phyloP scores from a whole-genome alignment of 2,888 invertebrate genomes.

The Mermis nigrescens region DNA sequence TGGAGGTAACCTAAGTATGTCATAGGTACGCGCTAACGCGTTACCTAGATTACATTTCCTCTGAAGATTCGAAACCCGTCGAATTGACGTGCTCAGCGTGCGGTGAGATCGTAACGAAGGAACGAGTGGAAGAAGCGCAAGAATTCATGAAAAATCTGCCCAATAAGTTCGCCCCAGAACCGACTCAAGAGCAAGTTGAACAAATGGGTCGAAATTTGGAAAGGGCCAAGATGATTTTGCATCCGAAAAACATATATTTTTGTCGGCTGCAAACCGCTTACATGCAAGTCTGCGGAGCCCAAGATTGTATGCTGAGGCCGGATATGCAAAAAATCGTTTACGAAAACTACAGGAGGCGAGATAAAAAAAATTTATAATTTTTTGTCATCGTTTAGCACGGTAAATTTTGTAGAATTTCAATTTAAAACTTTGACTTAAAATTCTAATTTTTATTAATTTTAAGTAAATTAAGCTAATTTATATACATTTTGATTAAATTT shows the following conservation, averaged over 20 bases:
- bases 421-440: too few species aligned
- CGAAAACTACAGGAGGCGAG: conserved; percentile 23
- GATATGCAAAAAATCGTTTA: conserved; percentile 25
- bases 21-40: too few species aligned
- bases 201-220: conserved; percentile 17
- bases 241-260: conserved; percentile 24
- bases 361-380: background rate
- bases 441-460: background rate
- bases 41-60: too few species aligned
- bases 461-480: too few species aligned
- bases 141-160: conserved; percentile 9
- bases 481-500: too few species aligned
- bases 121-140: conserved; percentile 12
- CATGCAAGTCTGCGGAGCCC: conserved; percentile 22
- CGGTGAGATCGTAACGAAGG: conserved; percentile 13
- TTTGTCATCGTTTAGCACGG: background rate
- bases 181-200: conserved; percentile 8
- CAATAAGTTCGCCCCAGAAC: conserved; percentile 9
- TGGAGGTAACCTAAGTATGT: too few species aligned
- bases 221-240: conserved; percentile 21
- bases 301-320: background rate
- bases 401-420: too few species aligned
- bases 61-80: conserved; percentile 20
- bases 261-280: conserved; percentile 23
- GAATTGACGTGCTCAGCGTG: conserved; percentile 24